These are phyloP conservation scores for Mandrillus leucophaeus DNA, from an alignment of 2,113 vertebrate genomes.

Conservation along the genomic window DNA sequence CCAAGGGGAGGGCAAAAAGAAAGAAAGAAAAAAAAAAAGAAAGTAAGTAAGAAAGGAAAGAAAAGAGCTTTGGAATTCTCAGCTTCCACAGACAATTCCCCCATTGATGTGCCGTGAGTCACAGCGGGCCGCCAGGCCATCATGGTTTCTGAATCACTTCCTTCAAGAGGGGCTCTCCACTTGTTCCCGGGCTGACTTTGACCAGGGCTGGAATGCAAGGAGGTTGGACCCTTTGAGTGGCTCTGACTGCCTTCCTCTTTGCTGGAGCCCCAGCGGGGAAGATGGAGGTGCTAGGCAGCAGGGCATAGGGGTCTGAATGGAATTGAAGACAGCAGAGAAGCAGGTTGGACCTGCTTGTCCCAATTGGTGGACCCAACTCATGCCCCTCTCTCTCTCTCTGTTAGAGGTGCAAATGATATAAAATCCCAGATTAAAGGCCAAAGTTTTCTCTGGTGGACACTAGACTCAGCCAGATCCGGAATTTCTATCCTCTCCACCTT, in stretches of 20 bases:
- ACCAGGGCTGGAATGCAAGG: background rate
- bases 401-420: background rate
- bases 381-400: background rate
- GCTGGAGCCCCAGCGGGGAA: background rate
- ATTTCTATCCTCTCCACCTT: background rate
- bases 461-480: background rate
- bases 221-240: background rate
- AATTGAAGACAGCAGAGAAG: background rate
- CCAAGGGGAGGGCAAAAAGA: slow-evolving; percentile 23
- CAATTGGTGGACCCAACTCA: background rate
- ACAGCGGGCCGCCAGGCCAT: slow-evolving; percentile 74
- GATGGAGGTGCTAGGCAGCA: background rate
- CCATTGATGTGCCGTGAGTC: slow-evolving; percentile 82
- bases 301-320: background rate
- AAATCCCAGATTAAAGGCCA: background rate
- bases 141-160: slow-evolving; percentile 85
- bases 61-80: slow-evolving; percentile 79
- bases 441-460: background rate
- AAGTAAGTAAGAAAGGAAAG: slow-evolving; percentile 44
- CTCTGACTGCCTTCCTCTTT: background rate
- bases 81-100: slow-evolving; percentile 80
- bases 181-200: slow-evolving; percentile 66
- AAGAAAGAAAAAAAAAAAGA: background rate
- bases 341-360: background rate
- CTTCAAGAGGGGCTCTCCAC: slow-evolving; percentile 76